These are phyloP conservation scores for Neocloeon triangulifer DNA, from an alignment of 1,140 invertebrate species.

Conservation along the genomic window DNA sequence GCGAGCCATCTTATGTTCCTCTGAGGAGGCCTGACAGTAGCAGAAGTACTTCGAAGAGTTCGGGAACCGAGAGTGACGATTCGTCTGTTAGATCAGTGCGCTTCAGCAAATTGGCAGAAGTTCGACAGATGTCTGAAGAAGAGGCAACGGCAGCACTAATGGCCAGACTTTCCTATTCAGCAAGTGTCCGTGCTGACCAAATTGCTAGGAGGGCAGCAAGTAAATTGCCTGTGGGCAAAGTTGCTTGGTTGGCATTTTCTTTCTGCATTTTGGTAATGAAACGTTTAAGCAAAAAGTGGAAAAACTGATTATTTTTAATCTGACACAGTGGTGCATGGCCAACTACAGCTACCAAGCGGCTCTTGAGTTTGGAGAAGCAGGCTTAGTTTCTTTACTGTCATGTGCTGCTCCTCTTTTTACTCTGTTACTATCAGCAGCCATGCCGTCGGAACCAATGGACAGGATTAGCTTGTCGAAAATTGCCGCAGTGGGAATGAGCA, in stretches of 20 bases:
- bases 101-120: conserved; percentile 70
- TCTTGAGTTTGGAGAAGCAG: conserved; percentile 44
- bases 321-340: conserved; percentile 61
- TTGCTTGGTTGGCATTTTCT: conserved; percentile 45
- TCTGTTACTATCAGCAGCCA: conserved; percentile 51
- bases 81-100: conserved; percentile 47
- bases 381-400: conserved; percentile 56
- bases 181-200: conserved; percentile 47
- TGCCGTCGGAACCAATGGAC: conserved; percentile 52
- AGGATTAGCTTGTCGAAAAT: conserved; percentile 63
- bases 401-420: conserved; percentile 69
- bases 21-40: conserved; percentile 50
- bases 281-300: too few relatives aligned
- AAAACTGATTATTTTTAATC: conserved; percentile 19
- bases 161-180: conserved; percentile 63
- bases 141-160: conserved; percentile 65
- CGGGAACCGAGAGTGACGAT: conserved; percentile 65
- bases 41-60: conserved; percentile 32
- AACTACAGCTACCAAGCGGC: conserved; percentile 66
- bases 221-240: conserved; percentile 40
- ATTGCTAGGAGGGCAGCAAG: conserved; percentile 37
- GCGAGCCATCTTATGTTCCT: conserved; percentile 62
- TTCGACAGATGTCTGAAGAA: conserved; percentile 52
- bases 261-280: conserved; percentile 55
- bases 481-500: conserved; percentile 49